A percentile compares a stretch with the other conserved stretches of the same genome.
Conservation (phyloP, 2,888 invertebrate genomes). For the Latheticus oryzae region DNA sequence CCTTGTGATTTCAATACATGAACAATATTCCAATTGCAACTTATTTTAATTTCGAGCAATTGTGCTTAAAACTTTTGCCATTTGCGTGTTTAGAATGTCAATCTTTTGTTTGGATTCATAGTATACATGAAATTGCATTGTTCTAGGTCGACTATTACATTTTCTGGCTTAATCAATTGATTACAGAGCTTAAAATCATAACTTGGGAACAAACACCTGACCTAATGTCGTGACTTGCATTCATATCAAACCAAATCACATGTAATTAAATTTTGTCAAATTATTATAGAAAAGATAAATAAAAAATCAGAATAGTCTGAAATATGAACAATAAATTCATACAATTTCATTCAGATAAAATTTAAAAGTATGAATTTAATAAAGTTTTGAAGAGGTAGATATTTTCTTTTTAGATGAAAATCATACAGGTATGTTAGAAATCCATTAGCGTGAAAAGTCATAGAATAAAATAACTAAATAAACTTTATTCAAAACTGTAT, state of each 20-base stretch:
- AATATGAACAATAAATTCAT: no score
- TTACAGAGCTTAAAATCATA: conserved; percentile 44
- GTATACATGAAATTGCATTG: conserved; percentile 47
- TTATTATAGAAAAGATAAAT: conserved; percentile 32
- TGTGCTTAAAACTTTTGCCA: conserved; percentile 32
- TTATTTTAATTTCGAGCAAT: conserved; percentile 12
- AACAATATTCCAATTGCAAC: background rate
- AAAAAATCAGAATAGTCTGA: no score
- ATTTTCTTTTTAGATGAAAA: no score
- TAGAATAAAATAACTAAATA: no score
- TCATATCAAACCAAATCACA: conserved; percentile 40
- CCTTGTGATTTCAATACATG: conserved; percentile 1
- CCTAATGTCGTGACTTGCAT: conserved; percentile 48
- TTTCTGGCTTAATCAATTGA: conserved; percentile 48
- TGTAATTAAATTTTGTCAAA: conserved; percentile 41
- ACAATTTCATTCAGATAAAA: no score
- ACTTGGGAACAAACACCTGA: conserved; percentile 48
- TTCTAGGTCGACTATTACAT: conserved; percentile 47
- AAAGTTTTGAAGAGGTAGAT: no score
- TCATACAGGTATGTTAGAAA: no score
- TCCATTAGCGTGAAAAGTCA: no score
- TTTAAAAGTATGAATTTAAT: no score
- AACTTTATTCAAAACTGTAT: no score
- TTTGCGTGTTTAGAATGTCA: conserved; percentile 35
- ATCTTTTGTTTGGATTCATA: conserved; percentile 31